These are phyloP conservation scores for Idris sp. DNA, from an alignment of 1,140 invertebrate genomes.

Conservation along the genomic window DNA sequence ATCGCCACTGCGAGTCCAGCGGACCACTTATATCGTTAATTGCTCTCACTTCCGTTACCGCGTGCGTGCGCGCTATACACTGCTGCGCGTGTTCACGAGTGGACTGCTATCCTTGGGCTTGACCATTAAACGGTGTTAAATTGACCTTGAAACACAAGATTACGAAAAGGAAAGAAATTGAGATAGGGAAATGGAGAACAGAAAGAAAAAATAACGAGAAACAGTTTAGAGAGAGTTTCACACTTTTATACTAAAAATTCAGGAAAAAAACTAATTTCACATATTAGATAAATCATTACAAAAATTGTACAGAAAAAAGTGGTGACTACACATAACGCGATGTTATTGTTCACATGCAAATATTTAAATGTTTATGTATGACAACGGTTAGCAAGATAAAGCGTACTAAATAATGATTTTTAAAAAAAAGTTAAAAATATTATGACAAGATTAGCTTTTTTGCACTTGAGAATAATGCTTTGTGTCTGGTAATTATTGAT, in stretches of 20 bases:
- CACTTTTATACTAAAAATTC: too few species aligned
- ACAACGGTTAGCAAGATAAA: constrained; percentile 24
- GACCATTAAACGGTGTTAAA: constrained; percentile 63
- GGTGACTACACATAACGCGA: too few species aligned
- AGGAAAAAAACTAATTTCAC: too few species aligned
- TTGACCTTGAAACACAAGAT: constrained; percentile 62
- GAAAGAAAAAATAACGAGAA: constrained; percentile 12
- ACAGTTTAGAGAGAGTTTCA: too few species aligned
- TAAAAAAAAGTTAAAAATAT: constrained; percentile 30
- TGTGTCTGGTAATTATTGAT: too few species aligned
- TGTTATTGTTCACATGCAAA: constrained; percentile 37
- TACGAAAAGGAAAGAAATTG: constrained; percentile 43
- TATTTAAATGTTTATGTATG: constrained; percentile 34
- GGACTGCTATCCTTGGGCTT: constrained; percentile 48
- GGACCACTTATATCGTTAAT: constrained; percentile 80
- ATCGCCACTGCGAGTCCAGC: constrained; percentile 71
- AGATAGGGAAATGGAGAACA: constrained; percentile 28
- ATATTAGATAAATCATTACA: too few species aligned
- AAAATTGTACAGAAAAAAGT: too few species aligned
- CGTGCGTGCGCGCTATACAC: constrained; percentile 56
- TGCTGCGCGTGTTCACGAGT: constrained; percentile 52
- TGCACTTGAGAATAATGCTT: too few species aligned
- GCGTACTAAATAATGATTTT: constrained; percentile 22
- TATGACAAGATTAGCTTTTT: constrained; percentile 26
- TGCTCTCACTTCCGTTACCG: constrained; percentile 77